A percentile compares a stretch with the other conserved stretches of the same genome.
These are phyloP conservation scores for Cephalopterus ornatus DNA, from an alignment of 2,113 vertebrate genomes.

Conservation along the genomic window DNA sequence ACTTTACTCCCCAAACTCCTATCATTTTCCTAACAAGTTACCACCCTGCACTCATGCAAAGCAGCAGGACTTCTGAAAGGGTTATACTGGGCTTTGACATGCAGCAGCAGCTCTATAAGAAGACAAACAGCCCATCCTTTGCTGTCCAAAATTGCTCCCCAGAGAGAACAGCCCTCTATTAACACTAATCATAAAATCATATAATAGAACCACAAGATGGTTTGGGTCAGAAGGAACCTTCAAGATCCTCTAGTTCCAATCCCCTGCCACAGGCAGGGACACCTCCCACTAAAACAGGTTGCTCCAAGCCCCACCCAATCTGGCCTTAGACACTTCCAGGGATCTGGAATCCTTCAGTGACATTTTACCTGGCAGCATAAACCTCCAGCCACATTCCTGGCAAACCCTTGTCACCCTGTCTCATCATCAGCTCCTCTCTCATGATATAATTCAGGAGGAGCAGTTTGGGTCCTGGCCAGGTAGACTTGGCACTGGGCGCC, in stretches of 20 bases:
- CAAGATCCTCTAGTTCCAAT: background rate
- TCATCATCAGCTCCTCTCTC: constrained; percentile 7
- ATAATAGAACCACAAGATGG: background rate
- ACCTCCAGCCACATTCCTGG: constrained; percentile 18
- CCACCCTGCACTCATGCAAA: background rate
- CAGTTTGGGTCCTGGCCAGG: constrained; percentile 43
- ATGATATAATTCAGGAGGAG: constrained; percentile 9
- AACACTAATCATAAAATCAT: background rate
- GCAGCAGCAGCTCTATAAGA: background rate
- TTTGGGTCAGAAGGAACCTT: background rate
- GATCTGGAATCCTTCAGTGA: background rate
- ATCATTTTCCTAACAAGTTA: background rate
- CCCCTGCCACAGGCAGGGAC: background rate
- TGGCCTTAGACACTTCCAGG: background rate
- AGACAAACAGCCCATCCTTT: background rate
- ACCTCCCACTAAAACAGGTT: background rate
- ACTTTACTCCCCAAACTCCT: background rate
- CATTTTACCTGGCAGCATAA: constrained; percentile 23
- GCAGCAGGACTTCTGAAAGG: background rate
- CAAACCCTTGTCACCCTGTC: background rate
- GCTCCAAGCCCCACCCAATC: background rate
- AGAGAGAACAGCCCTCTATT: background rate
- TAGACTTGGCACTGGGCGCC: constrained; percentile 14
- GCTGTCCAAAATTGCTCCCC: background rate
- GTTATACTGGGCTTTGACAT: background rate